Percentiles rank a stretch among this genome's conserved stretches.
Evolutionary conservation across 2,797 vertebrate genomes (phyloP).

Genomic region (Tenualosa ilisha): DNA sequence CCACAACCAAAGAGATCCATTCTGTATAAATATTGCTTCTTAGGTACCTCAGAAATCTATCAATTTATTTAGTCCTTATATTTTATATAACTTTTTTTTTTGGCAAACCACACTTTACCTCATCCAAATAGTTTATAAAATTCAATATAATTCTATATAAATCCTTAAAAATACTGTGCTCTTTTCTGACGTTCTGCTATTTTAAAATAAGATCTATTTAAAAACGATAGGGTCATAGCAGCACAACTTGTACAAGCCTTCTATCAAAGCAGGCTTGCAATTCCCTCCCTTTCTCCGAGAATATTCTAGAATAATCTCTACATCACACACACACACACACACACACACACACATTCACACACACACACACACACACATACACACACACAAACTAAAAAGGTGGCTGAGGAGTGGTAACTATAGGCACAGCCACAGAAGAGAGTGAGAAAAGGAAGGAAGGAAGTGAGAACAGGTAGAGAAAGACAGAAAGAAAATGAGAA

Average conservation of each 20-base stretch:
- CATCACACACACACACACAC: not conserved
- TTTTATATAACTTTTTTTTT: slow-evolving; percentile 54
- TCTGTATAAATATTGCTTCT: slow-evolving; percentile 78
- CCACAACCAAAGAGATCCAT: slow-evolving; percentile 69
- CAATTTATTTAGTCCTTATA: slow-evolving; percentile 61
- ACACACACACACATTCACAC: not conserved
- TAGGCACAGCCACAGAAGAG: slow-evolving; percentile 7
- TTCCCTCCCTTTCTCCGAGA: slow-evolving; percentile 33
- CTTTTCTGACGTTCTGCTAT: slow-evolving; percentile 64
- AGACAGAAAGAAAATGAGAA: not conserved
- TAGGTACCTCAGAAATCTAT: slow-evolving; percentile 70
- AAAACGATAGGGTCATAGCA: slow-evolving; percentile 70
- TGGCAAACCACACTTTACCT: slow-evolving; percentile 73
- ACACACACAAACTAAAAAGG: slow-evolving; percentile 7
- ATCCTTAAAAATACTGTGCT: slow-evolving; percentile 84
- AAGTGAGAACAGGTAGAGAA: not conserved
- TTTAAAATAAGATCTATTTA: slow-evolving; percentile 65
- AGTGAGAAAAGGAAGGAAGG: not conserved
- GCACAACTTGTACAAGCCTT: slow-evolving; percentile 65
- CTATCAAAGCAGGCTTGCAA: slow-evolving; percentile 41
- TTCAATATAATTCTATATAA: slow-evolving; percentile 80
- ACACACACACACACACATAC: not conserved
- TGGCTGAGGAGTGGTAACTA: not conserved
- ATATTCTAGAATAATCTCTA: slow-evolving; percentile 33
- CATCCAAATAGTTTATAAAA: slow-evolving; percentile 78